Base-by-base conservation (phyloP, 2,888 invertebrate species). In the Laothoe populi region DNA sequence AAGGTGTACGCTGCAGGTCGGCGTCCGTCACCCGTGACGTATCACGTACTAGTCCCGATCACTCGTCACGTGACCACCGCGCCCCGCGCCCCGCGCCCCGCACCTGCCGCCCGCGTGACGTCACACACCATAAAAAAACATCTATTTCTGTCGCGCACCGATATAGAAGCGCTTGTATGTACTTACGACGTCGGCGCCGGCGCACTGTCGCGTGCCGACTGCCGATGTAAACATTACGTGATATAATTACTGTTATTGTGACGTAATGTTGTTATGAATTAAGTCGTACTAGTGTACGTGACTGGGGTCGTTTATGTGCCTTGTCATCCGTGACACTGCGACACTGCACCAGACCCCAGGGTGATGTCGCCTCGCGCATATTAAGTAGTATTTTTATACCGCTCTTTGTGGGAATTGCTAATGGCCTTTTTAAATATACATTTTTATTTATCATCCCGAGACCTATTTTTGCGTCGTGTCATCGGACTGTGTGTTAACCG, bases 141-240 rank as follows among this genome's bases (percentile, higher is more conserved):
- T 10, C 48, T 65, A 66, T 65, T 64, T 60, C 45, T 19, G 65
- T 46, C 42, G 21, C 11, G 7, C 38, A 40, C 53, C n/a, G 35
- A 53, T 60, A 61, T 64, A 62, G 61, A 16, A 10, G 35, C 42
- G 42, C 44, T 40, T 44, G 48, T 57, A 48, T 62, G 48, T 49
- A 40, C 40, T 26, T 4, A 7, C 4, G 26, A 4, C 26, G 26
- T 3, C 38, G 35, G 19, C 48, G 46, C 46, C 23, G 46, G 45
- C 46, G 23, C 13, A 38, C 38, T 19, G 19, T 8, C n/a, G n/a
- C n/a, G n/a, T n/a, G n/a, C n/a, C n/a, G n/a, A n/a, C n/a, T n/a
- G 7, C 16, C 53, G 57, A 64, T 66, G 68, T 65, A 66, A 66
- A 66, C 66, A 66, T 63, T 60, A 61, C 59, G 24, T n/a, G 24